phyloP scores from a whole-genome alignment of 2,113 vertebrate species.

The Petrocephalus microphthalmus region DNA sequence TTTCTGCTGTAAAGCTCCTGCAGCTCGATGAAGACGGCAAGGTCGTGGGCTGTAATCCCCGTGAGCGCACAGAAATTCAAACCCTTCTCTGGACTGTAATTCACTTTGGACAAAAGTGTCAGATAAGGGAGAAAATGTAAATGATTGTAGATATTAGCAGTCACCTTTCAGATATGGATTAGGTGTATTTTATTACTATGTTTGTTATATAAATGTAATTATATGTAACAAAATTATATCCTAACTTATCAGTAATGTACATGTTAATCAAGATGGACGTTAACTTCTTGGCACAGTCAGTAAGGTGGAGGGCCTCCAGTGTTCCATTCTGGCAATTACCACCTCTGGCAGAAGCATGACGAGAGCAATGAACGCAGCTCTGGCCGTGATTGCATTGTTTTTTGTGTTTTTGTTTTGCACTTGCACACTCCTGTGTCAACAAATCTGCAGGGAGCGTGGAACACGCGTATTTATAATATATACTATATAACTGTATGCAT shows the following conservation, averaged over 20 bases:
- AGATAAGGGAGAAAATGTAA: too few species aligned
- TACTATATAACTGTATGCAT: background rate
- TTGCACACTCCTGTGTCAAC: background rate
- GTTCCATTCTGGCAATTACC: background rate
- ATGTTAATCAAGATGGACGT: background rate
- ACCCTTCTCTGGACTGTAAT: too few species aligned
- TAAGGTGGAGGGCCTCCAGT: background rate
- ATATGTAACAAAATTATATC: background rate
- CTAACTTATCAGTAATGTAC: background rate
- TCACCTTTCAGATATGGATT: too few species aligned
- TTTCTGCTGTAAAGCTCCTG: too few species aligned
- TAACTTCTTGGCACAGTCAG: background rate
- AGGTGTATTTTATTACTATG: too few species aligned
- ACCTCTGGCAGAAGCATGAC: background rate
- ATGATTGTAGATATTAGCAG: too few species aligned
- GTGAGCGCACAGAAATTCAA: too few species aligned
- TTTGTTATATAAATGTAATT: too few species aligned
- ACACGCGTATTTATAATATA: background rate
- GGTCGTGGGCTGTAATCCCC: too few species aligned
- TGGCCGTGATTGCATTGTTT: background rate
- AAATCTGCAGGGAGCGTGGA: background rate
- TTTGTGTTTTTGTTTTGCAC: too few species aligned
- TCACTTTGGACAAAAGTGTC: too few species aligned
- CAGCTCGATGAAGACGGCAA: too few species aligned
- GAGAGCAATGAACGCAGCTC: background rate